Percentiles rank a stretch among this genome's conserved stretches.
Evolutionary conservation across 2,888 invertebrate species (phyloP).

Genomic region (Sphaeridia pumilis): DNA sequence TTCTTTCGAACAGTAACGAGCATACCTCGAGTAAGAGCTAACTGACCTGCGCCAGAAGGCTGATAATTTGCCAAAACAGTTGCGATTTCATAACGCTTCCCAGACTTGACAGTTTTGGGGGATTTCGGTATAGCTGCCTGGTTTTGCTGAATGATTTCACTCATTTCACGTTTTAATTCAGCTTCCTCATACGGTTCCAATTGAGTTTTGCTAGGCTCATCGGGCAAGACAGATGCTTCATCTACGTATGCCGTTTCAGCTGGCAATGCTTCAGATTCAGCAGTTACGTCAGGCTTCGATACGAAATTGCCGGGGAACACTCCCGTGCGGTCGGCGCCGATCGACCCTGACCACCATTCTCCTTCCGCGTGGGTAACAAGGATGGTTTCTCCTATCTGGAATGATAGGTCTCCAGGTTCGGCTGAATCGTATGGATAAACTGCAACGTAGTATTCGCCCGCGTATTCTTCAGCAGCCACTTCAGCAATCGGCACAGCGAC

Average conservation of each 20-base stretch:
- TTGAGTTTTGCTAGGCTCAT: slow-evolving; percentile 18
- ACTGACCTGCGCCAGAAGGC: slow-evolving; percentile 74
- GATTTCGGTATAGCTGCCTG: slow-evolving; percentile 30
- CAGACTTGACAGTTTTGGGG: slow-evolving; percentile 29
- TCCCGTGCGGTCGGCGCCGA: slow-evolving; percentile 61
- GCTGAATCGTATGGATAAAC: slow-evolving; percentile 78
- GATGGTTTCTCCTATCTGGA: slow-evolving; percentile 73
- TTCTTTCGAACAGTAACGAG: slow-evolving; percentile 92
- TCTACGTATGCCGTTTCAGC: slow-evolving; percentile 17
- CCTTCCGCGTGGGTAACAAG: slow-evolving; percentile 79
- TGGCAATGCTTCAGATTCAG: slow-evolving; percentile 9
- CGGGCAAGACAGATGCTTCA: slow-evolving; percentile 8
- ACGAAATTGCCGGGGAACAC: slow-evolving; percentile 98
- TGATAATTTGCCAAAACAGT: slow-evolving; percentile 88
- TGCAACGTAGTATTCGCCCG: slow-evolving; percentile 65
- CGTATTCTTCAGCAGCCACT: not conserved
- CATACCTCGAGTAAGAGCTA: slow-evolving; percentile 80
- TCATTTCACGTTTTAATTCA: slow-evolving; percentile 35
- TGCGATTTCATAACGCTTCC: slow-evolving; percentile 59
- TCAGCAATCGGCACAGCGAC: slow-evolving; percentile 2
- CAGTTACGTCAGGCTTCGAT: slow-evolving; percentile 50
- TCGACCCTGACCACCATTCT: slow-evolving; percentile 97
- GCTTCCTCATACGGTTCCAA: slow-evolving; percentile 35
- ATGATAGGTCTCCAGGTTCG: slow-evolving; percentile 82
- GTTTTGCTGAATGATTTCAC: slow-evolving; percentile 21